These are phyloP conservation scores for Clarias magur DNA, from an alignment of 2,113 vertebrate species.

Conservation along the genomic window DNA sequence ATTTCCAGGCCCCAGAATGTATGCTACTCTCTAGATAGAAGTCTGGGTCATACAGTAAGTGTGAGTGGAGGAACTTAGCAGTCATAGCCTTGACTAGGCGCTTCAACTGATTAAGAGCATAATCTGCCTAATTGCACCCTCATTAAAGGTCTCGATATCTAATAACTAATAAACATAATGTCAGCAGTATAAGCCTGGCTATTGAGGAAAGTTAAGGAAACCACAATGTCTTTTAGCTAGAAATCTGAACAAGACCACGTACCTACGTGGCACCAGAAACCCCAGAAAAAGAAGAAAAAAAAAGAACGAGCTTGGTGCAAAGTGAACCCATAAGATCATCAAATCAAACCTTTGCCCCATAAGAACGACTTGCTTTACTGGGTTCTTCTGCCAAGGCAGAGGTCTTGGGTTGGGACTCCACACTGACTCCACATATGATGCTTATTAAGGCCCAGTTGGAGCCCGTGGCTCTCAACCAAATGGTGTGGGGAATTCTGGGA, in stretches of 20 bases:
- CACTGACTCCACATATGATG: conserved; percentile 78
- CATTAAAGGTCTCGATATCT: conserved; percentile 27
- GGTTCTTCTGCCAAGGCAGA: conserved; percentile 56
- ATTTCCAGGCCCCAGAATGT: not conserved
- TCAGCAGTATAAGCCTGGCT: not conserved
- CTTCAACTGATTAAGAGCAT: conserved; percentile 19
- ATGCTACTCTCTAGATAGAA: not conserved
- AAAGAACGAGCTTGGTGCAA: conserved; percentile 40
- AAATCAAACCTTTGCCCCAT: conserved; percentile 46
- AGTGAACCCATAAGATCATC: conserved; percentile 43
- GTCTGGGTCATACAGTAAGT: not conserved
- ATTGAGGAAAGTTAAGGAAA: conserved; percentile 32
- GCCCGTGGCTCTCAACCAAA: conserved; percentile 57
- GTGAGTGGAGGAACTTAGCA: not conserved
- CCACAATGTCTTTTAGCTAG: conserved; percentile 38
- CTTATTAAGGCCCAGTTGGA: conserved; percentile 73
- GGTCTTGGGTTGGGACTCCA: conserved; percentile 71
- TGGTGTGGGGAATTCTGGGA: conserved; percentile 20
- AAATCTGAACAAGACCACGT: conserved; percentile 20
- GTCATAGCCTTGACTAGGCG: not conserved
- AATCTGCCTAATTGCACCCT: conserved; percentile 10
- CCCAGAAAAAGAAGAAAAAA: conserved; percentile 27
- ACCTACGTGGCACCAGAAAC: conserved; percentile 30
- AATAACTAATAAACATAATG: conserved; percentile 39
- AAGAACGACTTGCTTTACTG: conserved; percentile 35